A percentile compares a stretch with the other conserved stretches of the same genome.
These are phyloP conservation scores for Pegoplata infirma DNA, from an alignment of 2,888 invertebrate species.

Conservation along the genomic window DNA sequence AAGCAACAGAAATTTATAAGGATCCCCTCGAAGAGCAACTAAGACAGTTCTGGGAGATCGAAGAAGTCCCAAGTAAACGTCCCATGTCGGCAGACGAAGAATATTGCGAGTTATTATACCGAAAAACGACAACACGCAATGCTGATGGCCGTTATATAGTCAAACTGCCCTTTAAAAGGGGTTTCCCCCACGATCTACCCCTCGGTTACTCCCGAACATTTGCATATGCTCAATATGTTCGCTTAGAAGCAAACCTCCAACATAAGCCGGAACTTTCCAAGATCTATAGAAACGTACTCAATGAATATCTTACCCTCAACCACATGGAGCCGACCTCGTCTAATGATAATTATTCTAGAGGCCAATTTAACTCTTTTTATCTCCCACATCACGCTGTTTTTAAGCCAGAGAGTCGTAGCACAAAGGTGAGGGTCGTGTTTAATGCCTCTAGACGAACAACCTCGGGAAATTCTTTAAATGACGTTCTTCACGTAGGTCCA, in stretches of 20 bases:
- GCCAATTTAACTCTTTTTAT: conserved; percentile 33
- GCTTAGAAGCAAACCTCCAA: neutral
- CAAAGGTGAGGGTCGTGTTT: conserved; percentile 60
- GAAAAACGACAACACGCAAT: neutral
- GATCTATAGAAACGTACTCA: neutral
- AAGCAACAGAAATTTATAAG: neutral
- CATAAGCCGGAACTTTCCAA: neutral
- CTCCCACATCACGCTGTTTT: conserved; percentile 59
- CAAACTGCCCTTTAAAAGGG: neutral
- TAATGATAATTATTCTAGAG: neutral
- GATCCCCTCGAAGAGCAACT: neutral
- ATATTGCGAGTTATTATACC: conserved; percentile 18
- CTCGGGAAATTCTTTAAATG: neutral
- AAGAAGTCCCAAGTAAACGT: neutral
- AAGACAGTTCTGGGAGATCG: conserved; percentile 4
- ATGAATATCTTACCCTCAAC: neutral
- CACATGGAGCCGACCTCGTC: neutral
- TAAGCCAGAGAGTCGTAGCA: conserved; percentile 42
- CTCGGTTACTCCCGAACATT: neutral
- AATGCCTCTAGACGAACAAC: conserved; percentile 29
- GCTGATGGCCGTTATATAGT: conserved; percentile 15
- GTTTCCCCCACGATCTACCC: neutral
- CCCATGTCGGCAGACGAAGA: neutral
- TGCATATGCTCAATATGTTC: neutral
- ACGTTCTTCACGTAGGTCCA: neutral